Evolutionary conservation across 2,113 vertebrate species (phyloP), one percentile per base, ranked within the genome.

Genomic region (Lophochroa leadbeateri): DNA sequence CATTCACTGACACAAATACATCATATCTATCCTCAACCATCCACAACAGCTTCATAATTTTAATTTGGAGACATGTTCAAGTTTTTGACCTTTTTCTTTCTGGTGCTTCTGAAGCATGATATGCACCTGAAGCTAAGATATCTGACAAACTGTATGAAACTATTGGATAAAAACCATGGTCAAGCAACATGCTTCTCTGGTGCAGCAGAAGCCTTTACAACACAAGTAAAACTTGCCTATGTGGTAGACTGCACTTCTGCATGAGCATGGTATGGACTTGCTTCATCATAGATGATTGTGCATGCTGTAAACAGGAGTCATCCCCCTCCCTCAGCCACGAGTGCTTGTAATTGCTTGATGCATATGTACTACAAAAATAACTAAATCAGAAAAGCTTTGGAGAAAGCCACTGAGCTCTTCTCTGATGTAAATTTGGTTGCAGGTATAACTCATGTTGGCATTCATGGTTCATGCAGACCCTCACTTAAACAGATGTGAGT

Each of bases 221-320:
- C 28, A 68, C 24, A 25, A 72, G 24, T 60, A 91, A 95, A 65
- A 5, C 52, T 76, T 50, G 13, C 52, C 74, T 57, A 5, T 52
- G 50, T 72, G 78, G 69, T 70, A 91, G 81, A 72, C 17, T 13
- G 71, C 89, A 76, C 41, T 80, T 91, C 14, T 69, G 63, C 74
- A 82, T 29, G 67, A 76, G 52, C 70, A 49, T 20, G 33, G 41
- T 52, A 94, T 57, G 76, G 92, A 81, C 71, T 83, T 83, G 80
- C 76, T 86, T 90, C 95, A 88, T 95, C 82, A 82, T 11, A 71
- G 88, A 88, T 81, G 77, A 81, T 75, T 55, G 44, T 37, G 76
- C 68, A 57, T 94, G 69, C 77, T 95, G 90, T 96, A 92, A 96
- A 93, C 76, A 92, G 82, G 43, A 96, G 52, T 33, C 52, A 84